Evolutionary conservation across 2,888 invertebrate genomes (phyloP).

Genomic region (Sialis lutaria): DNA sequence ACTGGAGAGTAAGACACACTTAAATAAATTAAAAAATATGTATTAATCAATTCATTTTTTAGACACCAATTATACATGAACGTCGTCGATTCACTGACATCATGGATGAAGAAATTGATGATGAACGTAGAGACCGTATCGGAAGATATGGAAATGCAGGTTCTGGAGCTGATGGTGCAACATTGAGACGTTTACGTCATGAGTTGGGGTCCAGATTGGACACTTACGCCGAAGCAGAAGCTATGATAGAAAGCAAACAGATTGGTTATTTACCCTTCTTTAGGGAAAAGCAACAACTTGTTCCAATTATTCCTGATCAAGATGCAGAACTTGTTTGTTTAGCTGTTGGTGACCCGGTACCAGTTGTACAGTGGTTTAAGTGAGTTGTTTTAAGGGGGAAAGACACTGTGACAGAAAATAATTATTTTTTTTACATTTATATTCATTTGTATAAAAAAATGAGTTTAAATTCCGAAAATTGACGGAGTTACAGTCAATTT

Average conservation of each 20-base stretch:
- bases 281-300: conserved; percentile 75
- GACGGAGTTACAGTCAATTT: no score
- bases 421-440: background rate
- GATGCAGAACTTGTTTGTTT: conserved; percentile 61
- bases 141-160: conserved; percentile 43
- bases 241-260: conserved; percentile 60
- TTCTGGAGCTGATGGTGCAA: conserved; percentile 37
- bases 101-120: conserved; percentile 91
- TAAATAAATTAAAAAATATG: background rate
- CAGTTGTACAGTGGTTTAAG: conserved; percentile 80
- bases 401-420: background rate
- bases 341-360: conserved; percentile 77
- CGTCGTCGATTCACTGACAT: conserved; percentile 82
- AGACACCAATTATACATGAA: conserved; percentile 78
- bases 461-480: no score
- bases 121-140: conserved; percentile 68
- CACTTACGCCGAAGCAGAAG: conserved; percentile 75
- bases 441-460: no score
- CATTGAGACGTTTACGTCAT: conserved; percentile 58
- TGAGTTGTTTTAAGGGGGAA: conserved; percentile 20
- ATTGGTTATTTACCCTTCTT: conserved; percentile 75
- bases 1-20: conserved; percentile 48
- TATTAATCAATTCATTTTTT: conserved; percentile 9
- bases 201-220: conserved; percentile 68
- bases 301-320: conserved; percentile 66